Percentiles rank a stretch among this genome's conserved stretches.
Evolutionary conservation across 2,113 vertebrate species (phyloP).

Genomic region (Pelobates fuscus): DNA sequence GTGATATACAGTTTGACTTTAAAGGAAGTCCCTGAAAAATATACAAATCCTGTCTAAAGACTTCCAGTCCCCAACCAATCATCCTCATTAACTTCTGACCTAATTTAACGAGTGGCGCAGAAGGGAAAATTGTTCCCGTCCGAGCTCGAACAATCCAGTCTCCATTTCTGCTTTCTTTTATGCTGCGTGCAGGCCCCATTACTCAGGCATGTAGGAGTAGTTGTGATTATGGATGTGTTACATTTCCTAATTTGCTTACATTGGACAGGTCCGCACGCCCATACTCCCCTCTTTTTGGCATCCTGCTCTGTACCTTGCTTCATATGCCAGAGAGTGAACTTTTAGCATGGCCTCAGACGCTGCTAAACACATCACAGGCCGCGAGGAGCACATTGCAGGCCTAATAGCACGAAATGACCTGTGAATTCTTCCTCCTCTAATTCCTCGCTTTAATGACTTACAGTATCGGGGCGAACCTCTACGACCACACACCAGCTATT

Average conservation of each 20-base stretch:
- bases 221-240: constrained; percentile 31
- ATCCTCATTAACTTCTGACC: constrained; percentile 32
- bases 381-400: constrained; percentile 20
- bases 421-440: constrained; percentile 43
- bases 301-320: neutral
- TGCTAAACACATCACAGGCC: constrained; percentile 6
- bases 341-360: constrained; percentile 16
- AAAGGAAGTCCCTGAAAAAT: neutral
- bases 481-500: neutral
- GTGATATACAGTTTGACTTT: constrained; percentile 2
- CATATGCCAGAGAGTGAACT: constrained; percentile 25
- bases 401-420: constrained; percentile 41
- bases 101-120: neutral
- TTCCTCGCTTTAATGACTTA: constrained; percentile 33
- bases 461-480: fast-evolving
- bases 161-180: neutral
- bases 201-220: constrained; percentile 9
- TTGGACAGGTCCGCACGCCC: neutral
- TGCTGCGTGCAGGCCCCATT: neutral
- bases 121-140: neutral
- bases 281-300: constrained; percentile 3
- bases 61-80: neutral
- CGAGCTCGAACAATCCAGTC: neutral
- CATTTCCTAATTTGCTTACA: constrained; percentile 47
- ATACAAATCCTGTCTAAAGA: neutral